phyloP scores from a whole-genome alignment of 2,888 invertebrate species.

The Chelonus formosanus region DNA sequence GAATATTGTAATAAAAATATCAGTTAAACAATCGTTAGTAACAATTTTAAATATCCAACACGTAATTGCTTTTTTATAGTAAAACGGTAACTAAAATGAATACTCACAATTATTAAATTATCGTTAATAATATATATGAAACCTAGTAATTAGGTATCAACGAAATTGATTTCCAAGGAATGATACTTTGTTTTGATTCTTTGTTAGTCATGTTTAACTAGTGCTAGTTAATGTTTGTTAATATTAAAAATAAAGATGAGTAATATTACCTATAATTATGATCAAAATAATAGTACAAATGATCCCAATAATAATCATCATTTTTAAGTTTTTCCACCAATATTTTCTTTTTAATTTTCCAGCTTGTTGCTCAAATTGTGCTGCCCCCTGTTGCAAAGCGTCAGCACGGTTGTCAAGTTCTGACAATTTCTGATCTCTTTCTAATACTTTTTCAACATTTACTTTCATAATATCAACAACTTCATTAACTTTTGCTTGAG shows the following conservation, averaged over 20 bases:
- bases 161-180: too few species aligned
- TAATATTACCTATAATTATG: slow-evolving; percentile 85
- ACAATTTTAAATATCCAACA: too few species aligned
- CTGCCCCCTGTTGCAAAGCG: slow-evolving; percentile 92
- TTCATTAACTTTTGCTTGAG: slow-evolving; percentile 87
- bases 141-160: too few species aligned
- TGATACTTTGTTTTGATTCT: too few species aligned
- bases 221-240: neutral
- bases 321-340: slow-evolving; percentile 98
- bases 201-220: too few species aligned
- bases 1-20: too few species aligned
- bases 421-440: slow-evolving; percentile 93
- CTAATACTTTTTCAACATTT: slow-evolving; percentile 95
- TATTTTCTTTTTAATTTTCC: slow-evolving; percentile 96
- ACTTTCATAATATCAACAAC: slow-evolving; percentile 95
- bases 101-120: too few species aligned
- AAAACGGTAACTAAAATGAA: too few species aligned
- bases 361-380: slow-evolving; percentile 96
- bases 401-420: slow-evolving; percentile 96
- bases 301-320: slow-evolving; percentile 92
- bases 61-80: too few species aligned
- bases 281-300: slow-evolving; percentile 84
- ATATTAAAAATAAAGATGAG: slow-evolving; percentile 14
- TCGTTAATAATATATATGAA: too few species aligned
- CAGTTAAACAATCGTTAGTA: too few species aligned